Percentiles rank a stretch among this genome's conserved stretches.
Conservation (phyloP, 2,113 vertebrate genomes). For the Propithecus coquereli region DNA sequence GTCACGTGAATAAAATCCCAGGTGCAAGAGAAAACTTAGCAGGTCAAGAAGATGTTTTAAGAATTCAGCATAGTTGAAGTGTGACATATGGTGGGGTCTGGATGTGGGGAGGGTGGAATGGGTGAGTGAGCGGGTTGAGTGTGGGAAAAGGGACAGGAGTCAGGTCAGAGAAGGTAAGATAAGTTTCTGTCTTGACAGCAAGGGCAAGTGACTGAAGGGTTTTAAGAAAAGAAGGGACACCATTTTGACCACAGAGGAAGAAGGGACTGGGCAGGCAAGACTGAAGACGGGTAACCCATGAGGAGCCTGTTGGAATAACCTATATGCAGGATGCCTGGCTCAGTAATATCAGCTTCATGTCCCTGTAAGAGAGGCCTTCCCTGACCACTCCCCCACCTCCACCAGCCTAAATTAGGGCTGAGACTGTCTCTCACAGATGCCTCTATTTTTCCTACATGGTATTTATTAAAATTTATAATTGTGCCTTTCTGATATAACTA, state of each 20-base stretch:
- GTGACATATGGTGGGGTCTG: background rate
- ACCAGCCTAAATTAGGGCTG: background rate
- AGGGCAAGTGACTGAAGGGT: background rate
- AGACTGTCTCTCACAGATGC: background rate
- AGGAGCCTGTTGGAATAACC: background rate
- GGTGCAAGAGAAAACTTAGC: background rate
- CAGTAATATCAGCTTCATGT: background rate
- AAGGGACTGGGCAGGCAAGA: background rate
- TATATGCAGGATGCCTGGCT: background rate
- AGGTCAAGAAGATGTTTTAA: background rate
- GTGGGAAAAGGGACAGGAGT: background rate
- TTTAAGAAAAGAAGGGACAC: background rate
- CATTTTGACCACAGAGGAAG: background rate
- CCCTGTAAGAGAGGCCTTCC: background rate
- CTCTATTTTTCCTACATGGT: background rate
- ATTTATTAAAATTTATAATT: background rate
- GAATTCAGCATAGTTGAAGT: background rate
- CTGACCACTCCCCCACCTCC: background rate
- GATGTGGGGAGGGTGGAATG: background rate
- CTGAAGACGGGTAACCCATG: background rate
- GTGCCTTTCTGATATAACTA: background rate
- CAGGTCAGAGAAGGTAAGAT: background rate
- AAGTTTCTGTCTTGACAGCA: background rate
- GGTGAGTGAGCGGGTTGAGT: background rate
- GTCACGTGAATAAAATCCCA: background rate